Base-by-base conservation (phyloP, 2,113 vertebrate species). In the Spea multiplicata region DNA sequence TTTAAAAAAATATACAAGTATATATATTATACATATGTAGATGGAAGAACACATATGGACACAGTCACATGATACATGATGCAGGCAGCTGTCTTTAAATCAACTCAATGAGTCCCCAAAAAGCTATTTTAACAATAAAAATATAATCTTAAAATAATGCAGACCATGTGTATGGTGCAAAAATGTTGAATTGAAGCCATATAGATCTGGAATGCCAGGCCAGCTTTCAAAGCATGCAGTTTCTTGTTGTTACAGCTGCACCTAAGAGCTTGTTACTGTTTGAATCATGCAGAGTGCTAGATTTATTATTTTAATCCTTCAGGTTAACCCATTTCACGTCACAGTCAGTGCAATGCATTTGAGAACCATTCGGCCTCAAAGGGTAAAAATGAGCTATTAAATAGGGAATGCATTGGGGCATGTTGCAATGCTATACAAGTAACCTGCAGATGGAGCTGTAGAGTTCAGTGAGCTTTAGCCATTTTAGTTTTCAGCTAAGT, bases 81-180 rank as follows among this genome's bases (percentile, higher is more conserved):
- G 69, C 59, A 78, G 49, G 59, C 76, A 78, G 70, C 77, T 80
- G 71, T 62, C 77, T 73, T 73, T 80, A 80, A 80, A 80, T 80
- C 77, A 80, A 73, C 71, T 73, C 77, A 80, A 80, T 80, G 77
- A 80, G 70, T 73, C 77, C 77, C 77, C 77, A 73, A 80, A 80
- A 80, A 80, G 64, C 77, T 73, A 80, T 80, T 73, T 73, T 73
- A 73, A 80, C 77, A 80, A 80, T 80, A 80, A 80, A 80, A 80
- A 57, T 80, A 73, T 80, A 73, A 73, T 80, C 62, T 62, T 67
- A 80, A 80, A 73, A 80, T 80, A 80, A 80, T 80, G 73, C 45
- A 59, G 77, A 73, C 71, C 77, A 80, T 73, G 73, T 80, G 77
- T 67, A 50, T 70, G 55, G 71, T 59, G 50, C 44, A 80, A 69